A percentile compares a stretch with the other conserved stretches of the same genome.
phyloP scores from a whole-genome alignment of 1,140 invertebrate species.

The Drosophila nasuta region DNA sequence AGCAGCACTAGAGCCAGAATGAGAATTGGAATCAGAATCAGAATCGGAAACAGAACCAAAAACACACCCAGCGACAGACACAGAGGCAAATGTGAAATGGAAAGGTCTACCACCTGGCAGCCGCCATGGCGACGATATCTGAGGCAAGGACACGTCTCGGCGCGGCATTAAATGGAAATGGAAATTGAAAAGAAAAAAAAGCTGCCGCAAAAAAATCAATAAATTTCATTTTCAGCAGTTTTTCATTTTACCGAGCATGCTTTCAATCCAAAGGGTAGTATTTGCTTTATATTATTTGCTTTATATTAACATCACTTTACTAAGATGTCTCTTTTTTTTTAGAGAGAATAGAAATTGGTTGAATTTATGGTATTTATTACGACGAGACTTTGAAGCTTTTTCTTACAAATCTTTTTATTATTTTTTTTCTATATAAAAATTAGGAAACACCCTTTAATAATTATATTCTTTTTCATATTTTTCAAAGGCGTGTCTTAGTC shows the following conservation, averaged over 20 bases:
- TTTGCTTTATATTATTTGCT: background rate
- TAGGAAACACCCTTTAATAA: too few species aligned
- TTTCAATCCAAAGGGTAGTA: background rate
- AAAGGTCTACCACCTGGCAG: slow-evolving; percentile 57
- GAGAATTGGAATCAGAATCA: slow-evolving; percentile 2
- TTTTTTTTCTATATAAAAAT: too few species aligned
- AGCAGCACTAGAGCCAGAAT: slow-evolving; percentile 7
- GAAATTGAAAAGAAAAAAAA: slow-evolving; percentile 18
- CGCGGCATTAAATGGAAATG: slow-evolving; percentile 36
- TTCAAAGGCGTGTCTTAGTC: too few species aligned
- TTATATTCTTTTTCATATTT: too few species aligned
- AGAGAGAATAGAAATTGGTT: too few species aligned
- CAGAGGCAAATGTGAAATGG: slow-evolving; percentile 12
- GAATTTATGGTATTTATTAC: too few species aligned
- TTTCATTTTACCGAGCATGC: background rate
- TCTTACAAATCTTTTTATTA: too few species aligned
- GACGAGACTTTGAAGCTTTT: too few species aligned
- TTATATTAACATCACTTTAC: background rate
- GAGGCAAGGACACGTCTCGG: slow-evolving; percentile 39
- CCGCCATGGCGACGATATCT: slow-evolving; percentile 37
- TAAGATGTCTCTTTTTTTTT: too few species aligned
- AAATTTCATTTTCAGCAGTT: slow-evolving; percentile 39
- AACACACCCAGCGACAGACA: too few species aligned
- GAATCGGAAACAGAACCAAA: background rate
- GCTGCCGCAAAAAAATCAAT: slow-evolving; percentile 51